Conservation (phyloP, 2,113 vertebrate species). For the Dromiciops gliroides region DNA sequence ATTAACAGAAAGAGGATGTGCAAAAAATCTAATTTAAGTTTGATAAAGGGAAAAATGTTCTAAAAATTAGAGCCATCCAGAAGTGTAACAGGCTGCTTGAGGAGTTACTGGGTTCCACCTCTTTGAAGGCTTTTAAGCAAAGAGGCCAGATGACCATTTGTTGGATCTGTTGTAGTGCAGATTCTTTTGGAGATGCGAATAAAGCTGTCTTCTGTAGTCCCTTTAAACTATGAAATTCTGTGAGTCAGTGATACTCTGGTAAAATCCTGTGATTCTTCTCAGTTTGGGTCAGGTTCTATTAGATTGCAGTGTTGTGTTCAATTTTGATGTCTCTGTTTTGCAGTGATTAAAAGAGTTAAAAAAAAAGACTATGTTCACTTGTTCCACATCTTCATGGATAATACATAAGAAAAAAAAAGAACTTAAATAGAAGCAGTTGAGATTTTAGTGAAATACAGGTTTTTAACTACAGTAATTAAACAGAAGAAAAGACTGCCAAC, state of each 20-base stretch:
- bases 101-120: neutral
- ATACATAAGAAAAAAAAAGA: neutral
- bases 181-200: neutral
- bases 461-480: neutral
- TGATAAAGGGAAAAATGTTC: neutral
- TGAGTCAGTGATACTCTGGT: neutral
- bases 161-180: neutral
- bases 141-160: neutral
- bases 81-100: neutral
- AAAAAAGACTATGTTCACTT: neutral
- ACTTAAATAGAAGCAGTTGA: neutral
- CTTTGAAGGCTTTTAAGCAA: neutral
- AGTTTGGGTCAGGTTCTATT: neutral
- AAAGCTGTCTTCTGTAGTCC: neutral
- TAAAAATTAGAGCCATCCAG: neutral
- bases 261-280: neutral
- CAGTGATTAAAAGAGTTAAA: neutral
- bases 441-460: neutral
- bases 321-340: neutral
- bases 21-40: neutral
- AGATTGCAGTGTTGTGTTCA: neutral
- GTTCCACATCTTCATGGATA: neutral
- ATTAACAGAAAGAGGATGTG: neutral
- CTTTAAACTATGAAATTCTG: neutral
- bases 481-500: neutral